Evolutionary conservation across 2,888 invertebrate species (phyloP).

Genomic region (Campoletis raptor): DNA sequence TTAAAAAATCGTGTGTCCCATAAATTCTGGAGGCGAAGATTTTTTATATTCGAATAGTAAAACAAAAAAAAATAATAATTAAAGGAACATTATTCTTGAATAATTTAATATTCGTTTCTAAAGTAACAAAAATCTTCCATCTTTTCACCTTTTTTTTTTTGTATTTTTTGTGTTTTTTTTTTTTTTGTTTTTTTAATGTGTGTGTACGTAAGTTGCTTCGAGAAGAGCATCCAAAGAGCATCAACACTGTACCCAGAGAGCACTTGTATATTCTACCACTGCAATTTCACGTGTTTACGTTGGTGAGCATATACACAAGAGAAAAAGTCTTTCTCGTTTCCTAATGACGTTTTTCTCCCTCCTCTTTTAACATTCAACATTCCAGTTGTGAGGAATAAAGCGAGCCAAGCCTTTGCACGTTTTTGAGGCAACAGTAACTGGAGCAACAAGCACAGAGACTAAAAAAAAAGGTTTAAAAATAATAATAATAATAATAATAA

Average conservation of each 20-base stretch:
- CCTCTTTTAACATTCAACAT: constrained; percentile 54
- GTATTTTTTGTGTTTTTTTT: not conserved
- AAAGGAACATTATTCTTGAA: not conserved
- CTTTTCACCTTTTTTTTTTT: constrained; percentile 6
- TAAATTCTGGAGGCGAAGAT: not conserved
- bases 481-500: too few relatives aligned
- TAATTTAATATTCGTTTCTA: not conserved
- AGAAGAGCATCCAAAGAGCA: constrained; percentile 24
- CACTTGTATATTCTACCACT: constrained; percentile 26
- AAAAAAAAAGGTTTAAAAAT: constrained; percentile 39
- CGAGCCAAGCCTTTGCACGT: constrained; percentile 30
- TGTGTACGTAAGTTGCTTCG: constrained; percentile 11
- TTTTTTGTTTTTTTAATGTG: not conserved
- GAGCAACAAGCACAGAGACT: constrained; percentile 36
- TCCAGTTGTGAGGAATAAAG: constrained; percentile 15
- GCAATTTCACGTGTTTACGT: constrained; percentile 64
- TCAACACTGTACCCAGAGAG: constrained; percentile 1
- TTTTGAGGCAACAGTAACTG: constrained; percentile 44
- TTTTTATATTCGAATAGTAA: too few relatives aligned
- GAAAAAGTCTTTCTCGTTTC: constrained; percentile 40
- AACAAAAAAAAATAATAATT: not conserved
- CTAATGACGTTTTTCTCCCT: constrained; percentile 36
- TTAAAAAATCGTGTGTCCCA: not conserved
- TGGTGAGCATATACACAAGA: constrained; percentile 34
- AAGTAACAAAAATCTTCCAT: not conserved